Conservation (phyloP, 2,113 vertebrate species). For the Platysternon megacephalum region DNA sequence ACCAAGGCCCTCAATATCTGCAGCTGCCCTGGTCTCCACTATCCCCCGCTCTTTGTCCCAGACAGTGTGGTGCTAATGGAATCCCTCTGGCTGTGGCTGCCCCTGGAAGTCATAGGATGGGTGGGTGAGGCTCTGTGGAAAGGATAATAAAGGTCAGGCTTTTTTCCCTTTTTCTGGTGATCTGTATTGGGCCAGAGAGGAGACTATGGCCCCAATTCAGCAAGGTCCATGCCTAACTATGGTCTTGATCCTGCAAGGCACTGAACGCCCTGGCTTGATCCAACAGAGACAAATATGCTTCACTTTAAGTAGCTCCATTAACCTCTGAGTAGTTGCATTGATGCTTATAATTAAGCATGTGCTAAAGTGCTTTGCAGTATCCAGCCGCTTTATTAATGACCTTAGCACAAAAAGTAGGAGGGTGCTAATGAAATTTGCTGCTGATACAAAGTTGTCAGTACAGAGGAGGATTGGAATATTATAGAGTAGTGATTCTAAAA, state of each 20-base stretch:
- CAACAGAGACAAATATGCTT: neutral
- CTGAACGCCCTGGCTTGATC: neutral
- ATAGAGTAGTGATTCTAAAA: no score
- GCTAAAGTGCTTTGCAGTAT: neutral
- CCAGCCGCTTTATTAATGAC: neutral
- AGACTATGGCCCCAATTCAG: neutral
- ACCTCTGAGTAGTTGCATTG: neutral
- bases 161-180: neutral
- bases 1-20: neutral
- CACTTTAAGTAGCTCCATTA: neutral
- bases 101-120: neutral
- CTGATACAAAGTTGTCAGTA: neutral
- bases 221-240: neutral
- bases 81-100: rapidly evolving
- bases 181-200: rapidly evolving
- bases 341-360: neutral
- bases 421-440: neutral
- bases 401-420: neutral
- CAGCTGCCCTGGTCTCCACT: rapidly evolving
- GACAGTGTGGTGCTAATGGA: neutral
- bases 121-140: neutral
- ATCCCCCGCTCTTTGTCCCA: neutral
- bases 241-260: neutral
- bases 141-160: neutral
- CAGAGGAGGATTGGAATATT: neutral